Conservation (phyloP, 2,113 vertebrate species). For the Reinhardtius hippoglossoides region DNA sequence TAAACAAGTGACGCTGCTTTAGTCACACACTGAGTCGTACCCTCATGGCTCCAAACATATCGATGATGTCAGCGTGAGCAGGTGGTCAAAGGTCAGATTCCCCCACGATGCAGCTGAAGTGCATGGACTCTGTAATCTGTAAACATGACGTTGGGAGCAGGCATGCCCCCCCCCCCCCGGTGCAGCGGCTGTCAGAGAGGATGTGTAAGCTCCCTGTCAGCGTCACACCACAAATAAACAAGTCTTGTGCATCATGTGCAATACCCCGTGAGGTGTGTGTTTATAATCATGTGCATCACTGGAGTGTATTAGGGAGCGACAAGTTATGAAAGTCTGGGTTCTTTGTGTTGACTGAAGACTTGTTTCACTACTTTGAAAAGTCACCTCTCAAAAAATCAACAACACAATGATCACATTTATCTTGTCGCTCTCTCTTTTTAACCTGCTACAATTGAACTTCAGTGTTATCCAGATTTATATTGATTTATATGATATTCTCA, state of each 20-base stretch:
- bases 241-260: conserved; percentile 34
- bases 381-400: not conserved
- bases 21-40: conserved; percentile 19
- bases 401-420: conserved; percentile 31
- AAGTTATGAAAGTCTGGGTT: conserved; percentile 36
- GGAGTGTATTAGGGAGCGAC: conserved; percentile 6
- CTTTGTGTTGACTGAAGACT: conserved; percentile 19
- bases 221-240: conserved; percentile 24
- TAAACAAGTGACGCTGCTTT: conserved; percentile 37
- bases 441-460: conserved; percentile 30
- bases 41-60: conserved; percentile 41
- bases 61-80: conserved; percentile 52
- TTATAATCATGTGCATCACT: conserved; percentile 38
- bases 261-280: conserved; percentile 32
- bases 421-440: conserved; percentile 39
- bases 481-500: conserved; percentile 31
- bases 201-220: conserved; percentile 49
- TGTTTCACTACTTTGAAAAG: conserved; percentile 19
- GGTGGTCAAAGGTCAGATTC: conserved; percentile 70
- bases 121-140: conserved; percentile 56
- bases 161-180: conserved; percentile 10
- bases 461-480: conserved; percentile 35
- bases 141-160: conserved; percentile 54
- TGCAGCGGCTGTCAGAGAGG: conserved; percentile 43
- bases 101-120: conserved; percentile 38